Base-by-base conservation (phyloP, 2,113 vertebrate species). In the Tretioscincus oriximinensis region DNA sequence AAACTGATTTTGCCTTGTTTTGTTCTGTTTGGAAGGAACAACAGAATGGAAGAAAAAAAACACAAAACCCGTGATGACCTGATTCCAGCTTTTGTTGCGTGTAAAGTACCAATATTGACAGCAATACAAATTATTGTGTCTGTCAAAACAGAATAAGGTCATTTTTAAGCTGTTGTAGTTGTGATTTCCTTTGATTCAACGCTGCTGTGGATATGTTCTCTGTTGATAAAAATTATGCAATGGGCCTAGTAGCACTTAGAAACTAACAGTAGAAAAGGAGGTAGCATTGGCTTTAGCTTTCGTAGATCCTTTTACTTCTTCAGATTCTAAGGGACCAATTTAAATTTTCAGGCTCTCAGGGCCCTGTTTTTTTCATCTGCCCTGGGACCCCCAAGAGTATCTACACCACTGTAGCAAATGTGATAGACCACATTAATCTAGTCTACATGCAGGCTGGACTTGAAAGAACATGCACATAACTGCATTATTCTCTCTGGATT, bases 51-150 rank as follows among this genome's bases (percentile, higher is more conserved):
- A n/a, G n/a, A n/a, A 58, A 58, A 58, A 16, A 58, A 12, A 5
- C 51, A 51, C 51, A 51, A 9, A 93, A 93, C 94, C 94, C 92
- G 86, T 88, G 78, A 58, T 91, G 91, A 94, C 93, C 93, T 94
- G 92, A 93, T 94, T 94, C 85, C 79, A 85, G 89, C 88, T 92
- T 92, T 94, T 92, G 78, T 94, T 94, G 86, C 91, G 78, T 66
- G 87, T 88, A 89, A 89, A 89, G 72, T 80, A 75, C 80, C 65
- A 80, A 87, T 90, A 94, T 89, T 92, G 92, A 94, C 91, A 91
- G 90, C 81, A 86, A 86, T 77, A 88, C 83, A 88, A 93, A 94
- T 95, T 91, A 90, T 90, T 89, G 73, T 77, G 76, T 6, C 90
- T 86, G 81, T 88, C 88, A 89, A 77, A 92, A 85, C 84, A 84